These are phyloP conservation scores for Cherax quadricarinatus DNA, from an alignment of 1,140 invertebrate genomes.

Conservation along the genomic window DNA sequence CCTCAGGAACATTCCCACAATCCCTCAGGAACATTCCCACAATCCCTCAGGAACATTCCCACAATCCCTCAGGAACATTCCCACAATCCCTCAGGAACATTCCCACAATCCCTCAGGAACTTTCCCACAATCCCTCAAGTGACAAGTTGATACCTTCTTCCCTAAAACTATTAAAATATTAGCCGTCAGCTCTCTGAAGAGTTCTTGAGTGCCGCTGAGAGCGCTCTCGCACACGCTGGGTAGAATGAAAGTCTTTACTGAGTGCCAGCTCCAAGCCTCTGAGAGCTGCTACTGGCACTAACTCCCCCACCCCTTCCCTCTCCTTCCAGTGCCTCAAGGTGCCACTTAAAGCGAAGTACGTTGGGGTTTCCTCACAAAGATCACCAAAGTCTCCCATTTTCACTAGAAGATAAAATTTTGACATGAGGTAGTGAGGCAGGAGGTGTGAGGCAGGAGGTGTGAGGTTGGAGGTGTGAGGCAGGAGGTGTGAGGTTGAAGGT, in stretches of 20 bases:
- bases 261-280: background rate
- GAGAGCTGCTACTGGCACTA: background rate
- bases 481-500: background rate
- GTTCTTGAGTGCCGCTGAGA: background rate
- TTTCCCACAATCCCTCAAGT: background rate
- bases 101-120: no score
- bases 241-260: background rate
- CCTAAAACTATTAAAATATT: slow-evolving; percentile 26
- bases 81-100: no score
- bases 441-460: background rate
- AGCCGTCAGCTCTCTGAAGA: slow-evolving; percentile 10
- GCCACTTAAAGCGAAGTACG: background rate
- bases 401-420: background rate
- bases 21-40: no score
- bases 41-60: no score
- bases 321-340: background rate
- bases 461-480: background rate
- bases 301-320: background rate
- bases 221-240: slow-evolving; percentile 1
- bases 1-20: no score
- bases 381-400: background rate
- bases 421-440: background rate
- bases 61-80: no score
- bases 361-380: background rate
- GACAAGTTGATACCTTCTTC: background rate